A percentile compares a stretch with the other conserved stretches of the same genome.
These are phyloP conservation scores for Pseudocheirus occidentalis DNA, from an alignment of 2,797 vertebrate genomes.

Conservation along the genomic window DNA sequence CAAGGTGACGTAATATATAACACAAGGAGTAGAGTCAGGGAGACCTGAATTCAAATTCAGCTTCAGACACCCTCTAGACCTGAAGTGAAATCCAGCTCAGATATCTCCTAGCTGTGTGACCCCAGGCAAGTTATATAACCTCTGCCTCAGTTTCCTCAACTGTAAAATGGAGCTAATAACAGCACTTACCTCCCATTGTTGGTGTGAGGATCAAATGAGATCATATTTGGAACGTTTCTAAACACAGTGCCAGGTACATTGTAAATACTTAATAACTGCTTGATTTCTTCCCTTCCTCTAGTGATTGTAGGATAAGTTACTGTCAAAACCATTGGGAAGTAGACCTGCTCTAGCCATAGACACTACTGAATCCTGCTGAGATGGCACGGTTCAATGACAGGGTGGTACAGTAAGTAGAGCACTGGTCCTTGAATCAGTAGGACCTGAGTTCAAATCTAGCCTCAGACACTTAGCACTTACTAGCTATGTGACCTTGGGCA, in stretches of 20 bases:
- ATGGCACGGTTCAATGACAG: accelerated
- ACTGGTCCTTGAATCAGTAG: no score
- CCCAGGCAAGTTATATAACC: neutral
- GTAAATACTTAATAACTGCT: neutral
- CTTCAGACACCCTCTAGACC: neutral
- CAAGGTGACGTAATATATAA: neutral
- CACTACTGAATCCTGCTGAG: neutral
- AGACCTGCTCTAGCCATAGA: neutral
- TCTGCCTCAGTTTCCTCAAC: neutral
- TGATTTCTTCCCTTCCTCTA: neutral
- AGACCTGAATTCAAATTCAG: neutral
- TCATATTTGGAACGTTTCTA: neutral
- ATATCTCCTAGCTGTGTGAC: neutral
- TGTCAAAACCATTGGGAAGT: neutral
- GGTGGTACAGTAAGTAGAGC: no score
- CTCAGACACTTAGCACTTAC: no score
- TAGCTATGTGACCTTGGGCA: no score
- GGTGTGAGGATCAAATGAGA: neutral
- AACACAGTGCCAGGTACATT: neutral
- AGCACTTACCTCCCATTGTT: neutral
- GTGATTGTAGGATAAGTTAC: neutral
- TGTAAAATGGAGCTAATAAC: neutral
- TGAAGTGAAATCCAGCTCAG: neutral
- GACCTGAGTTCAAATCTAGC: no score
- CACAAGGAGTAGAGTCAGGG: neutral